Conservation (phyloP, 2,113 vertebrate genomes). For the Mustelus asterias region DNA sequence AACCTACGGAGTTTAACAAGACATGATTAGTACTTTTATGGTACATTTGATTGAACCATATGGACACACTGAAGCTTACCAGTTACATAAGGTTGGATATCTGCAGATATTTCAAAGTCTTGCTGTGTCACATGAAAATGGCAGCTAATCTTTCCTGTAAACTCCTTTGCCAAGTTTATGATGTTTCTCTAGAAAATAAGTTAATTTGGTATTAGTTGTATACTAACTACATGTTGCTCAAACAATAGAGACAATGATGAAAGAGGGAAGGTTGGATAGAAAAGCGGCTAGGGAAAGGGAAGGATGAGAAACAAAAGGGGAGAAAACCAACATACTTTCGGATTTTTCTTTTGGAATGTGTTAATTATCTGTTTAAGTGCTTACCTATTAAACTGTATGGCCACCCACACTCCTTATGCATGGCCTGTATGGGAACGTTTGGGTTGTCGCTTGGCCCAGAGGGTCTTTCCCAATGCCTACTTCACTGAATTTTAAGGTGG, state of each 20-base stretch:
- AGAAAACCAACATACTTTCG: background rate
- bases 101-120: slow-evolving; percentile 58
- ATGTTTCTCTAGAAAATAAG: slow-evolving; percentile 70
- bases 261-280: background rate
- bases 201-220: background rate
- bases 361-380: too few relatives aligned
- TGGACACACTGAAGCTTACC: slow-evolving; percentile 55
- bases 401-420: too few relatives aligned
- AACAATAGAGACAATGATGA: background rate
- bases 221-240: background rate
- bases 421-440: too few relatives aligned
- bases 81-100: slow-evolving; percentile 66
- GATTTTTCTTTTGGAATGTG: too few relatives aligned
- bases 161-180: slow-evolving; percentile 63
- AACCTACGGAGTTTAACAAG: background rate
- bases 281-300: background rate
- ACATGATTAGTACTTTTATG: background rate
- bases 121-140: slow-evolving; percentile 79
- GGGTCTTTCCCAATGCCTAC: background rate
- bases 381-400: too few relatives aligned
- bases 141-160: slow-evolving; percentile 77
- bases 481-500: background rate
- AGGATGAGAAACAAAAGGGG: background rate
- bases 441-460: too few relatives aligned
- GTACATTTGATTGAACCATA: slow-evolving; percentile 15